Evolutionary conservation across 1,140 invertebrate species (phyloP), one percentile per base, ranked within the genome.

Genomic region (Galleria mellonella): DNA sequence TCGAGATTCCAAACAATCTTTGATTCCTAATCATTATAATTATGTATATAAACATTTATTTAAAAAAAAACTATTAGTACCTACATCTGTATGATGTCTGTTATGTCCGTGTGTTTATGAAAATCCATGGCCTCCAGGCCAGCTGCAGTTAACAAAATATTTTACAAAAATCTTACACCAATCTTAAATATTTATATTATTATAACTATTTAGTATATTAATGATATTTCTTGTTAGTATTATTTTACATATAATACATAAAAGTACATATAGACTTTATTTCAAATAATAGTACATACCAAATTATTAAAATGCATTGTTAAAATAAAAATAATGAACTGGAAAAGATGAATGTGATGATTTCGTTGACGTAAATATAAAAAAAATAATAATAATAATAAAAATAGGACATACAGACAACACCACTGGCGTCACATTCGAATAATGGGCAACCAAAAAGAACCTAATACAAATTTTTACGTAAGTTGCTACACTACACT

Each of bases 121-220:
- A 63, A 54, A 46, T 53, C 48, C 50, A 28, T 53, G 58, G 55
- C 58, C 59, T 60, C 59, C 57, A 14, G 46, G 58, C 63, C 58
- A 64, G 63, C 64, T 71, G 64, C 60, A 55, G 54, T 65, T 67
- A 65, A 62, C 51, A 68, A 65, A 60, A 65, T 71, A 56, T 55
- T 51, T 49, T 51, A 57, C 51, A 61, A 60, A 60, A 38, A 55
- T 60, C 43, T 58, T 28, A 53, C 32, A 23, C 17, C n/a, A n/a
- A n/a, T n/a, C n/a, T n/a, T n/a, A n/a, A n/a, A n/a, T n/a, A n/a
- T n/a, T n/a, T n/a, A n/a, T n/a, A n/a, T n/a, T n/a, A n/a, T n/a
- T n/a, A n/a, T 23, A 3, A 23, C 6, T 23, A 23, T 23, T 23
- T 23, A 23, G 6, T 23, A 23, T 23, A 23, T n/a, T n/a, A n/a